phyloP scores from a whole-genome alignment of 2,113 vertebrate genomes.

The Rutilus rutilus region DNA sequence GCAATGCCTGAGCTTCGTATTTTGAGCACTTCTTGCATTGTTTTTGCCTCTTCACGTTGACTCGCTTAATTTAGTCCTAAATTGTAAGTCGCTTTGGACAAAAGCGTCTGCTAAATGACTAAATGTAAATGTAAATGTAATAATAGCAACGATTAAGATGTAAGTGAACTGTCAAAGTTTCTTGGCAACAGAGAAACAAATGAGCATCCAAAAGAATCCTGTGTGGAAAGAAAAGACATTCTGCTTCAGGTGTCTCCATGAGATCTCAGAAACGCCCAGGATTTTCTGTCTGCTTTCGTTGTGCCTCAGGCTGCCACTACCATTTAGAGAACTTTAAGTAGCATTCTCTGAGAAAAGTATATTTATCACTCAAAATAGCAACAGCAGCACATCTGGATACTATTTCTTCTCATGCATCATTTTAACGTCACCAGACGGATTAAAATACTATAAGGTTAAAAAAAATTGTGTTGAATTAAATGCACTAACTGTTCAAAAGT shows the following conservation, averaged over 20 bases:
- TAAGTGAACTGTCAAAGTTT: background rate
- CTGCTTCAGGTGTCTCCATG: background rate
- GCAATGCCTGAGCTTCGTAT: no score
- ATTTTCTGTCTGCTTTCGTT: conserved; percentile 4
- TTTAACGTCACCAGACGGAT: background rate
- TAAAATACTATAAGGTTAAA: background rate
- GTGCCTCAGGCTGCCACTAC: background rate
- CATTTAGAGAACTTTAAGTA: background rate
- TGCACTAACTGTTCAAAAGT: background rate
- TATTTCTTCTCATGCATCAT: background rate
- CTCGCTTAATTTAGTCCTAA: no score
- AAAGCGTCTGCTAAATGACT: no score
- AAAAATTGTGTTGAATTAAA: background rate
- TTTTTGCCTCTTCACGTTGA: no score
- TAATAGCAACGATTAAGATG: background rate
- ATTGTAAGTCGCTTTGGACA: no score
- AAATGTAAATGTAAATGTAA: no score
- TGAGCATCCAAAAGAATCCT: background rate
- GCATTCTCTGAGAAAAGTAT: background rate
- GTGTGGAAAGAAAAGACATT: background rate
- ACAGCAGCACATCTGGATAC: background rate
- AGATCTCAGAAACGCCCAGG: background rate
- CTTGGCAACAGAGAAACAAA: background rate
- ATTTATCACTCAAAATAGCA: background rate
- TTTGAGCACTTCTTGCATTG: no score